These are phyloP conservation scores for Sebastes hubbsi DNA, from an alignment of 2,797 vertebrate genomes.

Conservation along the genomic window DNA sequence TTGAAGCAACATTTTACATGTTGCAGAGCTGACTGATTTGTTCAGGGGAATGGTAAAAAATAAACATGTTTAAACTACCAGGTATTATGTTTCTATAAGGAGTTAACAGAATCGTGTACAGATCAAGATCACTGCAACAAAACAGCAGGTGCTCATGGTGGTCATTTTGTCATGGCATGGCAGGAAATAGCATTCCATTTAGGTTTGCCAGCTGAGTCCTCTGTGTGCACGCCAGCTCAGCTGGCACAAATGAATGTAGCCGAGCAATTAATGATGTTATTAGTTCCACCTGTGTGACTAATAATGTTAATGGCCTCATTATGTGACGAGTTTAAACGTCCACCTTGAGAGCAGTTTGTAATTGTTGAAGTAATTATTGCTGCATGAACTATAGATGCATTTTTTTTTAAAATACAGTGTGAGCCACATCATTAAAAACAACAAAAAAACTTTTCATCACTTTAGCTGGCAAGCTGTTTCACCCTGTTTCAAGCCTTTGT, in stretches of 20 bases:
- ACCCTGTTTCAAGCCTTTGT: not conserved
- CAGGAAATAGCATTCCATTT: not conserved
- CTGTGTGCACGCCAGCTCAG: not conserved
- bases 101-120: too few relatives aligned
- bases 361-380: not conserved
- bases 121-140: not conserved
- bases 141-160: not conserved
- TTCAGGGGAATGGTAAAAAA: too few relatives aligned
- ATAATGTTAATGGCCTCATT: not conserved
- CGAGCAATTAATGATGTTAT: not conserved
- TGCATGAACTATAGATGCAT: too few relatives aligned
- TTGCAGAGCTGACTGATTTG: not conserved
- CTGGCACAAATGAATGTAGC: not conserved
- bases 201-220: conserved; percentile 19
- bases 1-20: not conserved
- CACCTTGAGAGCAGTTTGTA: not conserved
- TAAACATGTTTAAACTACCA: not conserved
- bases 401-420: too few relatives aligned
- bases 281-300: conserved; percentile 5
- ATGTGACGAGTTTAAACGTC: not conserved
- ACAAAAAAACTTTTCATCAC: not conserved
- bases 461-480: not conserved
- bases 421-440: not conserved
- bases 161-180: not conserved
- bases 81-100: not conserved